Base-by-base conservation (phyloP, 2,888 invertebrate species). In the Drosophila stalkeri region DNA sequence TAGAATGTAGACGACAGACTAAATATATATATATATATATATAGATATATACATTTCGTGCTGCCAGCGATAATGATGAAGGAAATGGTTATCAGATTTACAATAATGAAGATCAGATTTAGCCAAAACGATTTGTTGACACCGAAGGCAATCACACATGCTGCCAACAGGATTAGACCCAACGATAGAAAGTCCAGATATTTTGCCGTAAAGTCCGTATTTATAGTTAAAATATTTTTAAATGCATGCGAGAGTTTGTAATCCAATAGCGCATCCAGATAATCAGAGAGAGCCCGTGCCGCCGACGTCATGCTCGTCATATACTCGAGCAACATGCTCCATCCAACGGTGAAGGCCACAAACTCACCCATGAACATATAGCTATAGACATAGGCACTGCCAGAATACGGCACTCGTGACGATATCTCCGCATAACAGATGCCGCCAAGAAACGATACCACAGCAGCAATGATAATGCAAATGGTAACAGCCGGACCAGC, bases 281-380 rank as follows among this genome's bases (percentile, higher is more conserved):
- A 62, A 6, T 14, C 3, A 3, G 54, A 9, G 2, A 62, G 18
- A 4, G 41, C n/a, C 9, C 44, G 43, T 35, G 62, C 54, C 54
- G 35, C 62, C 2, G 43, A 27, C 11, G 62, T 27, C 46, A 39
- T 27, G 23, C n/a, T 33, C n/a, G 23, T 14, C n/a, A 44, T 4
- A 44, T 62, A 52, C 54, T 35, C 35, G 14, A 62, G 23, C 14
- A 62, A 7, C 54, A 62, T 35, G 14, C 33, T 31, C 62, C 62
- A 62, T 43, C 62, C 62, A 18, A 54, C 33, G 23, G 23, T 62
- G n/a, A 54, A 62, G n/a, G 44, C 62, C n/a, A 62, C 35, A 9
- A 62, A 27, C 35, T 62, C 62, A 9, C 54, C 54, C 62, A 62
- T 62, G 2, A 35, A 35, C 35, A 54, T 44, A 44, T 35, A 54